These are phyloP conservation scores for Fragum sueziense DNA, from an alignment of 2,888 invertebrate species.

Conservation along the genomic window DNA sequence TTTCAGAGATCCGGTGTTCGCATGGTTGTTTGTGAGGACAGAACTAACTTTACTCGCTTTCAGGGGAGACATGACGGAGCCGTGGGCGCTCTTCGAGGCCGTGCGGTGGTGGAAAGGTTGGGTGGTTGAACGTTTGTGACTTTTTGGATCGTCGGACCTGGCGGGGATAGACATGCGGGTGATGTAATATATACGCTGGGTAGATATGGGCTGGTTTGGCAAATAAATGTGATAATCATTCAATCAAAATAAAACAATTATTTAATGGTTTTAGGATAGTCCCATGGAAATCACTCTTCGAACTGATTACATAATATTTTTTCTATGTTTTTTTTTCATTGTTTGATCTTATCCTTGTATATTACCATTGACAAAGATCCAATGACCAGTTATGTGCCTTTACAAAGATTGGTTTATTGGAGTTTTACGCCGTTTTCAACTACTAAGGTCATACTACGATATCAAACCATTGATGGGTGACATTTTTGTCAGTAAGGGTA, in stretches of 20 bases:
- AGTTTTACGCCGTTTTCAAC: too few relatives aligned
- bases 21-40: constrained; percentile 67
- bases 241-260: not conserved
- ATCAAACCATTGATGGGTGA: too few relatives aligned
- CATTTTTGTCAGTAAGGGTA: too few relatives aligned
- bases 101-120: constrained; percentile 74
- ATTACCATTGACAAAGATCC: too few relatives aligned
- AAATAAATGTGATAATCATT: not conserved
- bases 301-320: too few relatives aligned
- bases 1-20: constrained; percentile 68
- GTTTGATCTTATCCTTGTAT: too few relatives aligned
- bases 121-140: constrained; percentile 77
- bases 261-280: too few relatives aligned
- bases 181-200: not conserved
- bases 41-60: constrained; percentile 78
- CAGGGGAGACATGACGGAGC: constrained; percentile 74
- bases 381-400: too few relatives aligned
- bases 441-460: too few relatives aligned
- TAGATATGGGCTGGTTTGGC: not conserved
- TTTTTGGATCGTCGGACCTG: constrained; percentile 76
- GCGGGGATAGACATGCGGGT: constrained; percentile 54
- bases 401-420: too few relatives aligned
- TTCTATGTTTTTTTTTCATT: too few relatives aligned
- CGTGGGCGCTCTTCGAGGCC: constrained; percentile 77
- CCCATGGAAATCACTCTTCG: too few relatives aligned